phyloP scores from a whole-genome alignment of 1,140 invertebrate species.

The Ptiloglossa arizonensis region DNA sequence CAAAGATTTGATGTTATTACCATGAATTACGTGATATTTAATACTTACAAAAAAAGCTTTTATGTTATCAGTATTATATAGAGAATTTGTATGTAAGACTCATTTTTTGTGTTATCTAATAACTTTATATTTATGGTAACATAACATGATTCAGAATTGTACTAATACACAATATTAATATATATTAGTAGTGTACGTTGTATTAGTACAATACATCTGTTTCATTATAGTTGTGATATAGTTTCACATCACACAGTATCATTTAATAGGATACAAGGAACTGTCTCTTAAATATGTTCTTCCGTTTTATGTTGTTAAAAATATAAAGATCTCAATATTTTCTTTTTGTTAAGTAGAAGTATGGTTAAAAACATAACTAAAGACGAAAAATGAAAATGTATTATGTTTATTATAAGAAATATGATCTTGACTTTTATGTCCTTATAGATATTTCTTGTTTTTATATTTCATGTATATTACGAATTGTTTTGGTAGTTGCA shows the following conservation, averaged over 20 bases:
- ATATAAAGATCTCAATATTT: neutral
- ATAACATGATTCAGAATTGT: neutral
- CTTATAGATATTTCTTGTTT: neutral
- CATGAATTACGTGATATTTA: constrained; percentile 20
- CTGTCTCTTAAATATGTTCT: constrained; percentile 2
- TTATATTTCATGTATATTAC: constrained; percentile 7
- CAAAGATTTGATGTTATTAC: constrained; percentile 27
- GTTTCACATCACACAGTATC: neutral
- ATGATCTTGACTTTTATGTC: constrained; percentile 5
- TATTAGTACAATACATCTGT: constrained; percentile 8
- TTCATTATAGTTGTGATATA: neutral
- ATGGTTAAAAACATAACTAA: neutral
- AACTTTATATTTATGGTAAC: constrained; percentile 5
- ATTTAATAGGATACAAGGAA: neutral
- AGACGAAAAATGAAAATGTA: neutral
- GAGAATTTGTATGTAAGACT: neutral
- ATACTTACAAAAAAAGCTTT: constrained; percentile 22
- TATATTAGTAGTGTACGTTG: neutral
- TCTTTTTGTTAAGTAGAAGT: neutral
- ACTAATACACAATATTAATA: constrained; percentile 22
- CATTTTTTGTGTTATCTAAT: neutral
- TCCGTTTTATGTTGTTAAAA: constrained; percentile 17
- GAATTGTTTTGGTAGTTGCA: constrained; percentile 2
- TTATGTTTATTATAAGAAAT: constrained; percentile 14
- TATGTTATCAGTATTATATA: constrained; percentile 28